Conservation (phyloP, 2,888 invertebrate genomes). For the Cephus runcator region DNA sequence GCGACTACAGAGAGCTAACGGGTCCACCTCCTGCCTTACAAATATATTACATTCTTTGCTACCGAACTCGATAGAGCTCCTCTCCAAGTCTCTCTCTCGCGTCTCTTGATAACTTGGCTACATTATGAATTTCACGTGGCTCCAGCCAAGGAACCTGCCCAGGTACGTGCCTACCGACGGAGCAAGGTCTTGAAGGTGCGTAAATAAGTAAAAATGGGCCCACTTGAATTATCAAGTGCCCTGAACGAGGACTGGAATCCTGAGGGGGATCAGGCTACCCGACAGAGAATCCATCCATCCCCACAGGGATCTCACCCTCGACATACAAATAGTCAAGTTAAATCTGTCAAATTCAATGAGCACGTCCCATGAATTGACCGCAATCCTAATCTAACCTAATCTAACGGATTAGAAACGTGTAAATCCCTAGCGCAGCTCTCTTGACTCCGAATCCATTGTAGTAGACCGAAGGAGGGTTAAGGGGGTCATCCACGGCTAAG, state of each 20-base stretch:
- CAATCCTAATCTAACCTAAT: slow-evolving; percentile 28
- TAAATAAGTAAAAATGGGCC: not conserved
- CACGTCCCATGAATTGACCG: not conserved
- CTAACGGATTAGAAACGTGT: slow-evolving; percentile 38
- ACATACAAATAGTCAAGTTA: not conserved
- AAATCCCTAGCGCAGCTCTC: slow-evolving; percentile 43
- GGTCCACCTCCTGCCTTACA: slow-evolving; percentile 35
- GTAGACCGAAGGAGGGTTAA: not conserved
- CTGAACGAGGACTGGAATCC: not conserved
- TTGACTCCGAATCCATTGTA: slow-evolving; percentile 56
- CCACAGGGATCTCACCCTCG: slow-evolving; percentile 17
- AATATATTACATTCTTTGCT: slow-evolving; percentile 55
- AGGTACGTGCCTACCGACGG: not conserved
- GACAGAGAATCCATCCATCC: not conserved
- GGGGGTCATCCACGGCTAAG: not conserved
- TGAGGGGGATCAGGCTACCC: not conserved
- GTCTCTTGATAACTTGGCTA: not conserved
- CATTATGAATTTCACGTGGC: not conserved
- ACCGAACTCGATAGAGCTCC: slow-evolving; percentile 53
- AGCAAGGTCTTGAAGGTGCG: not conserved
- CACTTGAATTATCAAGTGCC: not conserved
- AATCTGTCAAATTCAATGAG: slow-evolving; percentile 2
- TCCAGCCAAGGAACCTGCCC: not conserved
- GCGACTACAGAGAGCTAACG: not conserved
- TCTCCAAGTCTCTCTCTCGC: not conserved